These are phyloP conservation scores for Drosophila buzzatii DNA, from an alignment of 2,888 invertebrate species.

Conservation along the genomic window DNA sequence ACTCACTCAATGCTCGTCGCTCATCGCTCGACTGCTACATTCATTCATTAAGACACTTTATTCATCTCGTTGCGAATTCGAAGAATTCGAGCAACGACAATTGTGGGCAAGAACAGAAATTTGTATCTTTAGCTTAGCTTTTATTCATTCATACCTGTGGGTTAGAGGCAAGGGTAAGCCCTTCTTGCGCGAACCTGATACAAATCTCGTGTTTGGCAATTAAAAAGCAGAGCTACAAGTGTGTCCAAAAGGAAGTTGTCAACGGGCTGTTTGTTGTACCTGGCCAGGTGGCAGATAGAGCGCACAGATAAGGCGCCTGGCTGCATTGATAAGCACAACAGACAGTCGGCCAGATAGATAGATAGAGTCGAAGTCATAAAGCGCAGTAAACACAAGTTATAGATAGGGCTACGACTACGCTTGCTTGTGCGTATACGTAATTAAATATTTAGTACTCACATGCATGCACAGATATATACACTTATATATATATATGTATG, in stretches of 20 bases:
- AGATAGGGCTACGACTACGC: neutral
- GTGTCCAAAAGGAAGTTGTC: slow-evolving; percentile 70
- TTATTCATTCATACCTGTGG: slow-evolving; percentile 65
- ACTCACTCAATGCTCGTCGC: neutral
- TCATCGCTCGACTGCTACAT: slow-evolving; percentile 19
- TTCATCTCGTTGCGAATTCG: slow-evolving; percentile 39
- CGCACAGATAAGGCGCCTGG: slow-evolving; percentile 6
- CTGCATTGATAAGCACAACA: slow-evolving; percentile 48
- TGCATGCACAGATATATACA: neutral
- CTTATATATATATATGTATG: slow-evolving; percentile 10
- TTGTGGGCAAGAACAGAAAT: slow-evolving; percentile 34
- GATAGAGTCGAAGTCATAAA: slow-evolving; percentile 54
- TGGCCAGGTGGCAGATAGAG: slow-evolving; percentile 18
- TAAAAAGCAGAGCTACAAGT: slow-evolving; percentile 40
- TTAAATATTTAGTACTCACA: slow-evolving; percentile 48
- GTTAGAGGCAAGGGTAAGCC: slow-evolving; percentile 17
- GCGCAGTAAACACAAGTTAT: neutral
- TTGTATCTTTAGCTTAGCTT: slow-evolving; percentile 1
- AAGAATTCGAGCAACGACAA: slow-evolving; percentile 51
- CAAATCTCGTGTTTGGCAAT: slow-evolving; percentile 43
- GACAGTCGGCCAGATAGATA: slow-evolving; percentile 14
- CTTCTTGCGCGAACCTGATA: slow-evolving; percentile 29
- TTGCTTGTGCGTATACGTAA: slow-evolving; percentile 36
- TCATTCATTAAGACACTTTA: slow-evolving; percentile 37
- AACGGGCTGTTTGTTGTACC: slow-evolving; percentile 50